A percentile compares a stretch with the other conserved stretches of the same genome.
Conservation (phyloP, 1,140 invertebrate genomes). For the Gonatopus flavifemur region DNA sequence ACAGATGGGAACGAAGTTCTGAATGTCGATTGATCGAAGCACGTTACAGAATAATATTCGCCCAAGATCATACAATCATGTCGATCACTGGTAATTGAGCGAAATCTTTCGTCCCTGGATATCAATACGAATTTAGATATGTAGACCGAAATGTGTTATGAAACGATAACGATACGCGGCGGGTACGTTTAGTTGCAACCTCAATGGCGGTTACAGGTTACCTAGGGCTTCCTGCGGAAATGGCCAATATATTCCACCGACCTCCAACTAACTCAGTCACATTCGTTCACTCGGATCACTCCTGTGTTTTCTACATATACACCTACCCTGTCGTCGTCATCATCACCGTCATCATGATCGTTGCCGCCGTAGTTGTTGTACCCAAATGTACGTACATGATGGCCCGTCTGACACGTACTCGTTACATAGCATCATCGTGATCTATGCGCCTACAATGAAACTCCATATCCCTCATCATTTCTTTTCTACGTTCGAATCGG, state of each 20-base stretch:
- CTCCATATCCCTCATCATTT: slow-evolving; percentile 42
- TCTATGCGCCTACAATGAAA: slow-evolving; percentile 47
- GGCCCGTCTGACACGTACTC: slow-evolving; percentile 40
- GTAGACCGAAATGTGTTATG: slow-evolving; percentile 33
- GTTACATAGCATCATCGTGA: slow-evolving; percentile 46
- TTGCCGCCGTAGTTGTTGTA: not conserved
- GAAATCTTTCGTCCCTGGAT: no score
- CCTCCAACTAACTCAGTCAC: slow-evolving; percentile 45
- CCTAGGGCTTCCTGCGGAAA: slow-evolving; percentile 56
- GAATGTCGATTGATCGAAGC: not conserved
- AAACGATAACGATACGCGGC: slow-evolving; percentile 42
- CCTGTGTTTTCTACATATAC: slow-evolving; percentile 32
- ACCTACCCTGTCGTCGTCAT: slow-evolving; percentile 32
- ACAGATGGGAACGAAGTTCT: no score
- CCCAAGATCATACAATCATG: no score
- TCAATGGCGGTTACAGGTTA: slow-evolving; percentile 53
- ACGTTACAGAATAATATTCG: not conserved
- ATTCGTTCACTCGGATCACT: slow-evolving; percentile 27
- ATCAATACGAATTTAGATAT: no score
- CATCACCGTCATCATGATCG: no score
- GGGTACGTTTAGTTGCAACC: slow-evolving; percentile 47
- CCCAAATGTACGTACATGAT: slow-evolving; percentile 15
- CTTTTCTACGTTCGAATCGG: no score
- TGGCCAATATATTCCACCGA: slow-evolving; percentile 54
- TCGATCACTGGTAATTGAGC: no score